Percentiles rank a stretch among this genome's conserved stretches.
Evolutionary conservation across 2,797 vertebrate genomes (phyloP).

Genomic region (Balearica regulorum): DNA sequence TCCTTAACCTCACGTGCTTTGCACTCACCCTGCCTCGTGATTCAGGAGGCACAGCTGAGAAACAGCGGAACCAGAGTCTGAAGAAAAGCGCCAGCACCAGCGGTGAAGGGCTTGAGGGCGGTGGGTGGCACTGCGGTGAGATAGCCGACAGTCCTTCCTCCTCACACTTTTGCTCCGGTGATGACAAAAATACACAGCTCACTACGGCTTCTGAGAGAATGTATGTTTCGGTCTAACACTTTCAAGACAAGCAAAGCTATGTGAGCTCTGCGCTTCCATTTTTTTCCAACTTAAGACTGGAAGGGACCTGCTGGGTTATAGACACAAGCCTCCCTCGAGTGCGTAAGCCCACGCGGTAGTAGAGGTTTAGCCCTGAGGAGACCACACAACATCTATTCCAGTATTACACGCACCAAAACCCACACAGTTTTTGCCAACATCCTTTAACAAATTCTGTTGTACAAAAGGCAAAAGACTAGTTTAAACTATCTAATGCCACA

Average conservation of each 20-base stretch:
- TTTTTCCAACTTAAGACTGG: neutral
- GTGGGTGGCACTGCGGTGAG: neutral
- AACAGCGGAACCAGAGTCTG: neutral
- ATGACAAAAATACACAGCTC: neutral
- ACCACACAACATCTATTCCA: neutral
- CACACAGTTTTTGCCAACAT: neutral
- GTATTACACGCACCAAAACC: neutral
- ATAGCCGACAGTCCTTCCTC: neutral
- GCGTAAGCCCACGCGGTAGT: neutral
- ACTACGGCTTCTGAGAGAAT: neutral
- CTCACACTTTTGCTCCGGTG: neutral
- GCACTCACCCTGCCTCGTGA: neutral
- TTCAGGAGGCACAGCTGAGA: neutral
- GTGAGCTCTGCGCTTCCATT: neutral
- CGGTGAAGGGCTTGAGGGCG: rapidly evolving
- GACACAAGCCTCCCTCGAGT: neutral
- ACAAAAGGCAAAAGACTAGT: neutral
- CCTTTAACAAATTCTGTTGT: neutral
- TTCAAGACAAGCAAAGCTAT: neutral
- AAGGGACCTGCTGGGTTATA: neutral
- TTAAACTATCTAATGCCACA: neutral
- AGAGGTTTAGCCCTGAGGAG: neutral
- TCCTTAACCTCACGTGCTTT: neutral
- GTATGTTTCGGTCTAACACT: rapidly evolving
- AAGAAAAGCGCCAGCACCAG: rapidly evolving